Evolutionary conservation across 2,797 vertebrate genomes (phyloP).

Genomic region (Steatocranus sp.): DNA sequence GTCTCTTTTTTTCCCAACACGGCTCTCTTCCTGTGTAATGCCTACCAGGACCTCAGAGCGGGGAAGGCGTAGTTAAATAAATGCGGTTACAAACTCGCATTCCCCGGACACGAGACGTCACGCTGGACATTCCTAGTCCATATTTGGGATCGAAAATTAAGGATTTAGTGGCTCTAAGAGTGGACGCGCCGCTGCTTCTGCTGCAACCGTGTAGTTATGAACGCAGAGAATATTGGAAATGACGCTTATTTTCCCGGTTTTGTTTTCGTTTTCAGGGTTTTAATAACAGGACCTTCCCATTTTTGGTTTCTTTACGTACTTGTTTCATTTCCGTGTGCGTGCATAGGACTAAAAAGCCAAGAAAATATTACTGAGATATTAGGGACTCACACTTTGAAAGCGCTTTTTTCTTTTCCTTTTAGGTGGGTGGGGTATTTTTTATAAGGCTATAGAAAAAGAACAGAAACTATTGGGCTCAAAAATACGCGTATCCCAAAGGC

Average conservation of each 20-base stretch:
- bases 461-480: background rate
- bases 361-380: background rate
- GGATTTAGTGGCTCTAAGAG: background rate
- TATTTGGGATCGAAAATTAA: conserved; percentile 72
- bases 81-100: conserved; percentile 58
- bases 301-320: background rate
- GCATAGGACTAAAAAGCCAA: background rate
- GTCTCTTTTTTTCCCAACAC: conserved; percentile 47
- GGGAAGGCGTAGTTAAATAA: conserved; percentile 63
- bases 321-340: background rate
- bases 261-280: background rate
- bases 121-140: conserved; percentile 74
- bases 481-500: background rate
- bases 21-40: conserved; percentile 64
- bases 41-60: conserved; percentile 46
- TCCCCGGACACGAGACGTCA: conserved; percentile 67
- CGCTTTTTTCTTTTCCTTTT: background rate
- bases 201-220: background rate
- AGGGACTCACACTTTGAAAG: background rate
- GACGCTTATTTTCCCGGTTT: background rate
- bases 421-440: background rate
- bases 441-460: background rate
- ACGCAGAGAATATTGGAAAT: background rate
- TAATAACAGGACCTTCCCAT: background rate
- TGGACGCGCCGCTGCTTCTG: background rate